Evolutionary conservation across 2,797 vertebrate genomes (phyloP).

Genomic region (Tachyglossus aculeatus): DNA sequence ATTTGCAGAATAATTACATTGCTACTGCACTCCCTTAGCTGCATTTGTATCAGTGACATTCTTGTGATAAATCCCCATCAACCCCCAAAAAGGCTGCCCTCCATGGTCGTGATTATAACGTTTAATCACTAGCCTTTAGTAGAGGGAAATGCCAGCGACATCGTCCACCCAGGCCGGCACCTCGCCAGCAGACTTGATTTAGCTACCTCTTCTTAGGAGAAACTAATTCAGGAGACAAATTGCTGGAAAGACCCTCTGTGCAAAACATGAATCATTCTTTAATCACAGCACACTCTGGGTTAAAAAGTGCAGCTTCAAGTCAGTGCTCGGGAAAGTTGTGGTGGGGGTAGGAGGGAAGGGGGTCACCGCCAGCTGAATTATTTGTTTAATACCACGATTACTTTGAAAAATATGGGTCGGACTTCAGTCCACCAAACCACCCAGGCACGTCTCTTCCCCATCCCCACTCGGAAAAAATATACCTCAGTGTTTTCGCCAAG

Average conservation of each 20-base stretch:
- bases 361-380: too few relatives aligned
- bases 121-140: conserved; percentile 73
- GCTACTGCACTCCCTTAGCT: conserved; percentile 19
- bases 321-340: background rate
- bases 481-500: background rate
- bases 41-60: conserved; percentile 55
- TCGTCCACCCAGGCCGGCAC: conserved; percentile 76
- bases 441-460: too few relatives aligned
- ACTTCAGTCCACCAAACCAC: background rate
- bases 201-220: conserved; percentile 77
- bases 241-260: conserved; percentile 78
- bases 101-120: conserved; percentile 66
- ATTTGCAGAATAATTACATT: conserved; percentile 67
- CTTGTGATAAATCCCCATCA: conserved; percentile 70
- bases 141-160: conserved; percentile 71
- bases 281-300: conserved; percentile 79
- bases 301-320: conserved; percentile 65
- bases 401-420: background rate
- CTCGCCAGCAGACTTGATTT: conserved; percentile 81
- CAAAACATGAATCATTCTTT: conserved; percentile 86
- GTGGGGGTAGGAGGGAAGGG: too few relatives aligned
- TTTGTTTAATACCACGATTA: accelerated
- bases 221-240: conserved; percentile 83
- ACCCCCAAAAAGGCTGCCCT: conserved; percentile 43
- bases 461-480: background rate